These are phyloP conservation scores for Campoletis raptor DNA, from an alignment of 2,888 invertebrate species.

Conservation along the genomic window DNA sequence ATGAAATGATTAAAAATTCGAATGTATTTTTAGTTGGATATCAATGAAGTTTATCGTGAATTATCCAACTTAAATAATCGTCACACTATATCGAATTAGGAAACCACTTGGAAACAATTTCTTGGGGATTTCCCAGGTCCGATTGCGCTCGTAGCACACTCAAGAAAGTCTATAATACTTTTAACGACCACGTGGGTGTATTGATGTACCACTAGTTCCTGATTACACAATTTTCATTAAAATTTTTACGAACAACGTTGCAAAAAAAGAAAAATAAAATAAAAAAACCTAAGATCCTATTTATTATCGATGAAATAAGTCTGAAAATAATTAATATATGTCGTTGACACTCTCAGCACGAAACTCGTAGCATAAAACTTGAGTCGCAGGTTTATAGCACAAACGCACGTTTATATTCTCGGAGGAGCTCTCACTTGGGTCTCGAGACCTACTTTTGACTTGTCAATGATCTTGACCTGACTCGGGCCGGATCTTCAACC, in stretches of 20 bases:
- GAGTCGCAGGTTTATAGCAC: background rate
- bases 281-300: background rate
- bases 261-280: too few relatives aligned
- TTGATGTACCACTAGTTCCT: background rate
- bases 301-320: background rate
- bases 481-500: conserved; percentile 64
- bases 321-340: background rate
- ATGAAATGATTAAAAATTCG: background rate
- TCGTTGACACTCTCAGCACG: conserved; percentile 2
- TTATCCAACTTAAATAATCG: conserved; percentile 16
- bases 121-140: conserved; percentile 27
- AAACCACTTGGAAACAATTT: background rate
- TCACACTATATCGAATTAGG: conserved; percentile 14
- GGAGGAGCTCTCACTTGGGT: conserved; percentile 39
- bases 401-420: background rate
- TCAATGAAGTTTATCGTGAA: background rate
- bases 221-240: background rate
- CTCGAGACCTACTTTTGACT: conserved; percentile 63
- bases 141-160: background rate
- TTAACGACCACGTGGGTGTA: background rate
- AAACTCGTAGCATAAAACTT: background rate
- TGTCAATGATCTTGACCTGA: conserved; percentile 71
- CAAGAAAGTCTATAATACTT: background rate
- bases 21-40: background rate
- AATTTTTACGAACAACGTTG: background rate